Evolutionary conservation across 2,113 vertebrate species (phyloP).

Genomic region (Motacilla alba): DNA sequence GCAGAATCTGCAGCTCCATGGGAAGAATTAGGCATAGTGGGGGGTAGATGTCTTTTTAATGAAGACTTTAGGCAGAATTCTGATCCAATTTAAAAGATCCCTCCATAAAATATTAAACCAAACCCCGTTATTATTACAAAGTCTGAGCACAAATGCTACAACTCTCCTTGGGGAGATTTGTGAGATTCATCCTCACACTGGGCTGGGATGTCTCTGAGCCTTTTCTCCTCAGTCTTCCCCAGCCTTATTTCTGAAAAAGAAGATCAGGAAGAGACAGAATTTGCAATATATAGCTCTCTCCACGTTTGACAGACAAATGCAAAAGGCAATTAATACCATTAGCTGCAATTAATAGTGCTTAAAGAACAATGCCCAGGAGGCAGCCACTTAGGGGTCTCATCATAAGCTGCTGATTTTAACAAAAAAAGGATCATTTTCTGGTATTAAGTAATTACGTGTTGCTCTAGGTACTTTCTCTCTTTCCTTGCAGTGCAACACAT

Average conservation of each 20-base stretch:
- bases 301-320: neutral
- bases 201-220: neutral
- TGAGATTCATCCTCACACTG: neutral
- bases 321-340: conserved; percentile 14
- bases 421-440: neutral
- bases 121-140: neutral
- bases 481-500: neutral
- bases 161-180: neutral
- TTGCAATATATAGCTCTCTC: neutral
- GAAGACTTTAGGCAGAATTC: neutral
- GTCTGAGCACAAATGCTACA: neutral
- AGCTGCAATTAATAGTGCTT: neutral
- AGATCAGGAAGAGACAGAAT: neutral
- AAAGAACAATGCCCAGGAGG: neutral
- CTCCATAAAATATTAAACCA: neutral
- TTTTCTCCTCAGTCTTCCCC: neutral
- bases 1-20: neutral
- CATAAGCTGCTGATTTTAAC: neutral
- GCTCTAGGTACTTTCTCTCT: neutral
- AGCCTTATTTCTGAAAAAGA: neutral
- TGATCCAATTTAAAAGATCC: neutral
- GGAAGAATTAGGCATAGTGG: neutral
- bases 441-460: neutral
- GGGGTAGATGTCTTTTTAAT: neutral
- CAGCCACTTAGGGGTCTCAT: neutral